Evolutionary conservation across 2,888 invertebrate genomes (phyloP).

Genomic region (Yponomeuta malinellus): DNA sequence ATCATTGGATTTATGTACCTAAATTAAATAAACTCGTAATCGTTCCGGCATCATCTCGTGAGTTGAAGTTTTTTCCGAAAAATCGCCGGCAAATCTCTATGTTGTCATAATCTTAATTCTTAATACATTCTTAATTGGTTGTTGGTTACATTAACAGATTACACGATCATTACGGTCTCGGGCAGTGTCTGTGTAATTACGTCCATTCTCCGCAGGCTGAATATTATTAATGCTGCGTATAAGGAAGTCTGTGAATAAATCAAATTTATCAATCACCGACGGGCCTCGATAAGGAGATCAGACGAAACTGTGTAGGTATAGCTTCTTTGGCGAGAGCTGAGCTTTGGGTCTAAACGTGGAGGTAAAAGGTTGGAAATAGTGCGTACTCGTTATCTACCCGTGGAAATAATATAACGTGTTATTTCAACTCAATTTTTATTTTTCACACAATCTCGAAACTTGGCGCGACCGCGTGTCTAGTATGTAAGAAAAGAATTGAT

Average conservation of each 20-base stretch:
- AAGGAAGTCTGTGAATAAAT: slow-evolving; percentile 12
- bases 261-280: slow-evolving; percentile 12
- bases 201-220: background rate
- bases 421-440: too few relatives aligned
- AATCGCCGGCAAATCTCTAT: background rate
- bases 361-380: too few relatives aligned
- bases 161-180: slow-evolving; percentile 4
- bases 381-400: too few relatives aligned
- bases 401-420: too few relatives aligned
- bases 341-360: background rate
- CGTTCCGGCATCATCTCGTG: background rate
- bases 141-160: slow-evolving; percentile 10
- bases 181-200: slow-evolving; percentile 7
- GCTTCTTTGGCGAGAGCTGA: background rate
- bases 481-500: too few relatives aligned
- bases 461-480: too few relatives aligned
- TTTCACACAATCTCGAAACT: too few relatives aligned
- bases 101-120: slow-evolving; percentile 2
- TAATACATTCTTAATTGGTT: slow-evolving; percentile 9
- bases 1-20: background rate
- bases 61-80: background rate
- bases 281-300: slow-evolving; percentile 14
- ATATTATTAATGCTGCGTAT: slow-evolving; percentile 8
- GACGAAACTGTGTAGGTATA: background rate
- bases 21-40: background rate